Conservation (phyloP, 2,888 invertebrate genomes). For the Hypomecis atomaria region DNA sequence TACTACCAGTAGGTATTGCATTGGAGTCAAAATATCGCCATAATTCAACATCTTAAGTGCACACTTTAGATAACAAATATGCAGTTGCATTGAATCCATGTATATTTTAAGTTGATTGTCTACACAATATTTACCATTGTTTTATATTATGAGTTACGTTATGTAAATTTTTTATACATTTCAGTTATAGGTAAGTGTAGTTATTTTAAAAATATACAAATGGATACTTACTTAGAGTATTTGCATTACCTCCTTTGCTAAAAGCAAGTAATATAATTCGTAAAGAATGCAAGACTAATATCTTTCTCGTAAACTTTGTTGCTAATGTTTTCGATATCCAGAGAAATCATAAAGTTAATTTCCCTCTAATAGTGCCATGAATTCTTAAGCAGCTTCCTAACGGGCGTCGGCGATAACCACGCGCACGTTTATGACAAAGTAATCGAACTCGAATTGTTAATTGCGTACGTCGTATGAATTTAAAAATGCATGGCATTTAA, state of each 20-base stretch:
- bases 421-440: constrained; percentile 76
- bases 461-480: constrained; percentile 78
- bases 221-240: background rate
- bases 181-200: background rate
- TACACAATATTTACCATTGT: too few species aligned
- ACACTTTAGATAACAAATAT: too few species aligned
- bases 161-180: too few species aligned
- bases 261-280: constrained; percentile 33
- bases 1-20: too few species aligned
- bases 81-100: too few species aligned
- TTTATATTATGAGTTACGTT: too few species aligned
- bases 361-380: constrained; percentile 62
- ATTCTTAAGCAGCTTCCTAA: constrained; percentile 70
- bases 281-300: constrained; percentile 47
- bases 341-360: constrained; percentile 68
- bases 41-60: too few species aligned
- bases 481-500: constrained; percentile 85
- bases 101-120: too few species aligned
- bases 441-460: constrained; percentile 80
- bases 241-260: constrained; percentile 18
- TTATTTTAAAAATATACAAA: background rate
- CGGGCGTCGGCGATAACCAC: constrained; percentile 60
- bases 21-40: too few species aligned
- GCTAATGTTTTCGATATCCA: constrained; percentile 63
- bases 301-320: constrained; percentile 63